A percentile compares a stretch with the other conserved stretches of the same genome.
Conservation (phyloP, 2,113 vertebrate species). For the Lasiurus cinereus region DNA sequence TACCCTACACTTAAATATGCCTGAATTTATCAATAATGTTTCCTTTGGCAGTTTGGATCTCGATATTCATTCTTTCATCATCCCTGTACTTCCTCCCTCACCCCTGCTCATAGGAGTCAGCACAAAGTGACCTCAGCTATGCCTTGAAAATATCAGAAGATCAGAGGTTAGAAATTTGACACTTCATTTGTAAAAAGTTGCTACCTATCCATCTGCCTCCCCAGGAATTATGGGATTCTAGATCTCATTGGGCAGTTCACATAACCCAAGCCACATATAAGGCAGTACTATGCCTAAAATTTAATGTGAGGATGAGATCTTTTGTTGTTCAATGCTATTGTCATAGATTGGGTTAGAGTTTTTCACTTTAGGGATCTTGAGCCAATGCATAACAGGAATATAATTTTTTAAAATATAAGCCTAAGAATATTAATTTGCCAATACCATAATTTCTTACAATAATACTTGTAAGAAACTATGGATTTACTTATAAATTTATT, state of each 20-base stretch:
- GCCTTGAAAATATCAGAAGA: conserved; percentile 73
- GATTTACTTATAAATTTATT: not conserved
- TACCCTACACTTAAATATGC: not conserved
- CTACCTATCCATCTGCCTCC: not conserved
- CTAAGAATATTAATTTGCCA: conserved; percentile 23
- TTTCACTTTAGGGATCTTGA: not conserved
- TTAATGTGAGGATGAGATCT: not conserved
- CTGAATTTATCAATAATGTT: conserved; percentile 46
- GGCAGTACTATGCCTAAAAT: conserved; percentile 21
- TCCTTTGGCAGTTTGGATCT: conserved; percentile 1
- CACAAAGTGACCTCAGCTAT: conserved; percentile 14
- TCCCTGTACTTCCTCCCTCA: not conserved
- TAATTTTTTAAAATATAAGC: not conserved
- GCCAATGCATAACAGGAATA: conserved; percentile 15
- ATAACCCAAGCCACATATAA: not conserved
- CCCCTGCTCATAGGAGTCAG: not conserved
- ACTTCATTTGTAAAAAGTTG: conserved; percentile 51
- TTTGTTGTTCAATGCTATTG: not conserved
- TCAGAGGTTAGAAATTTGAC: conserved; percentile 67
- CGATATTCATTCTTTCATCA: conserved; percentile 2
- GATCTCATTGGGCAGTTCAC: not conserved
- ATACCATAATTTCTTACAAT: too few species aligned
- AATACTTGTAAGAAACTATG: conserved; percentile 34
- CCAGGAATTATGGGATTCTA: not conserved
- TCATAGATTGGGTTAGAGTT: not conserved